Conservation (phyloP, 2,797 vertebrate genomes). For the Darevskia nairensis region DNA sequence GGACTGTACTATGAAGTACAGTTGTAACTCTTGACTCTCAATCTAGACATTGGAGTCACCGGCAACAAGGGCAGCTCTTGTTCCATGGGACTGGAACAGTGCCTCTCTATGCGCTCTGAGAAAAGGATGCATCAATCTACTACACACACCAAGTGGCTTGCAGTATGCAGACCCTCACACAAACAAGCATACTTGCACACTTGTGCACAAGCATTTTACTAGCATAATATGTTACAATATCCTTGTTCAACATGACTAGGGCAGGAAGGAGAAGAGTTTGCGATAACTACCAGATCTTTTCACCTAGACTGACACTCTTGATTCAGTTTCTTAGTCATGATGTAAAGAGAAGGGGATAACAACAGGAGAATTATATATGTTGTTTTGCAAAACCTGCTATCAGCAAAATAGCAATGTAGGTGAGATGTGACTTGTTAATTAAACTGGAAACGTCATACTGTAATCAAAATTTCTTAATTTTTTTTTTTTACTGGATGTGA, state of each 20-base stretch:
- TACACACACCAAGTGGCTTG: too few relatives aligned
- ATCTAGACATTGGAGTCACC: neutral
- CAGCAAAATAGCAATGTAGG: neutral
- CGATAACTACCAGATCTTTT: neutral
- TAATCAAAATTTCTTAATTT: neutral
- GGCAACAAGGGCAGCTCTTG: neutral
- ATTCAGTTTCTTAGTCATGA: neutral
- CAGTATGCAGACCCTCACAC: neutral
- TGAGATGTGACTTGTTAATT: neutral
- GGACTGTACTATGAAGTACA: neutral
- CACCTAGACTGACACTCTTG: neutral
- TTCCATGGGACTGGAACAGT: neutral
- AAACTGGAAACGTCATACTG: neutral
- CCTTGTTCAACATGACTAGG: neutral
- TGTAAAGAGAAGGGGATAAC: neutral
- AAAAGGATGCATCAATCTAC: too few relatives aligned
- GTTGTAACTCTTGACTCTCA: neutral
- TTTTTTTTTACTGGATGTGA: neutral
- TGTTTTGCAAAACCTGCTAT: neutral
- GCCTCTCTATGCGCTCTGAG: neutral
- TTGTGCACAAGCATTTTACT: neutral
- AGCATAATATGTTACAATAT: neutral
- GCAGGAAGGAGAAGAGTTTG: neutral
- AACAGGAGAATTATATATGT: neutral
- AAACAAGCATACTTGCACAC: too few relatives aligned